Base-by-base conservation (phyloP, 35 echinoderm and acorn worm species). In the Stichopus chloronotus region DNA sequence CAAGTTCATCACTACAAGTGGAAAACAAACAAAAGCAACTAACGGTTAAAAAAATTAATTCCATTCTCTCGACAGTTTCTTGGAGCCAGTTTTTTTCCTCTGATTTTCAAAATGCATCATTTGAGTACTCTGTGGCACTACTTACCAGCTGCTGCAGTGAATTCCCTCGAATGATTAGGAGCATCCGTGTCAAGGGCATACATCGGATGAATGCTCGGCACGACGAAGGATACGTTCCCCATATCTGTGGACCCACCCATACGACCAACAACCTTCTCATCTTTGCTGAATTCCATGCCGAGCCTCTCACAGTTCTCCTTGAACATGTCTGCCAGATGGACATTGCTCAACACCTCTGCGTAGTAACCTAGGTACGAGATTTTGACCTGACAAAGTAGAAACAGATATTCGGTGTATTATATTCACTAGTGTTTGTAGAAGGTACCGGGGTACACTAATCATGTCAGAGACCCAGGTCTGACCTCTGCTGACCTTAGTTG, bases 191-290 rank as follows among this genome's bases (percentile, higher is more conserved):
- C 76, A 14, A 98, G 92, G 57, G 93, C 81, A 94, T 81, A 98
- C 56, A 91, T 78, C 7, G 94, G 94, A 83, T 98, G 96, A 78
- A 98, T 95, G 23, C 94, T 93, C 6, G 96, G 96, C 7, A 98
- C 94, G 6, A 95, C 94, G n/a, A 88, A 93, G 7, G 94, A 95
- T 0, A 98, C 96, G 86, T 95, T 93, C 0, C 94, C 94, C 91
- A 98, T 95, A 57, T 98, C 96, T 6, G 96, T 95, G 12, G 96
- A 98, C 17, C 94, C 94, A 6, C 78, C 76, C 11, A 78, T 61
- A 82, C 30, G 17, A n/a, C 56, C 63, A 6, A 52, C 30, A 24
- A 93, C 25, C 10, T 65, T 20, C 19, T 19, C 55, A 54, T 79
- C 72, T 19, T 52, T 69, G 8, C 57, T 17, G 78, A 94, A 94